Base-by-base conservation (phyloP, 1,140 invertebrate genomes). In the Chelonus insularis region DNA sequence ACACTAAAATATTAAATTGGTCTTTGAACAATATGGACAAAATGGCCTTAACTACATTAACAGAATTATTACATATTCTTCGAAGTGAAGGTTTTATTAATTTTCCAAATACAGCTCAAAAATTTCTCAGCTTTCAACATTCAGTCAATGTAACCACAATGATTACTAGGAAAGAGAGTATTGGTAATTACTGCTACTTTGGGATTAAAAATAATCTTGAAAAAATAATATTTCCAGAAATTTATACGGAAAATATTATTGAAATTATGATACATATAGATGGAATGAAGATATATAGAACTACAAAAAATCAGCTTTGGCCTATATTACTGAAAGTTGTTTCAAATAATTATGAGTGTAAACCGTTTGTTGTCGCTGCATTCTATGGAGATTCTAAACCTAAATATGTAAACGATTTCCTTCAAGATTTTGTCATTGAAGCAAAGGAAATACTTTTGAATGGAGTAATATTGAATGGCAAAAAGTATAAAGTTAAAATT, bases 351-450 rank as follows among this genome's bases (percentile, higher is more conserved):
- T 34, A 34, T 34, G 1, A 7, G 11, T 34, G 32, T 34, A 34
- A 6, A 7, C 32, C 32, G 1, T 34, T 34, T 34, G 11, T 1
- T 34, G 32, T 11, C 11, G 32, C 6, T 6, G 6, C 11, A 34
- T 34, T 34, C 11, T 34, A 34, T 34, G 32, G 32, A 7, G 32
- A 59, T 29, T 36, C 43, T 14, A 67, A 67, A 21, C 62, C 59
- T 12, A 6, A 12, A 2, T 18, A 12, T 9, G 34, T 39, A 0
- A 23, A n/a, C 18, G 52, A 55, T 14, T 63, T 54, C 41, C 32
- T 66, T 7, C 4, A 50, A 9, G 45, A 66, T 61, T 66, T 66
- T 29, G 36, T 66, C 6, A 11, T 48, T 55, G 65, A 66, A 57
- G 41, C 41, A 20, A 58, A 63, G 11, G 23, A 60, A 9, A 23